These are phyloP conservation scores for Chaetodon trifasciatus DNA, from an alignment of 2,797 vertebrate genomes.

Conservation along the genomic window DNA sequence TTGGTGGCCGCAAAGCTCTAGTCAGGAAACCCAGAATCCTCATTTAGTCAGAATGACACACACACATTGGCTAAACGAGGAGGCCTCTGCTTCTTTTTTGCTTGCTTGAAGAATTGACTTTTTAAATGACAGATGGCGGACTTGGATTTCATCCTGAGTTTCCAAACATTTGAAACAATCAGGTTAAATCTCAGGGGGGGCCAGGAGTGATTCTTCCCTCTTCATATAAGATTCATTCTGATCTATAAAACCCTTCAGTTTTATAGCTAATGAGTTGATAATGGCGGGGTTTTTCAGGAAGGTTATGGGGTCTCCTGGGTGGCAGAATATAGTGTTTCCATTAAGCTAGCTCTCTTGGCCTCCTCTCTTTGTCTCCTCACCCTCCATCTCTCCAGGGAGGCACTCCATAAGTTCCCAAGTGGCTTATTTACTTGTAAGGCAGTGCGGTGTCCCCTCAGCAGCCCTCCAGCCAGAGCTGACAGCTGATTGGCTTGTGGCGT, in stretches of 20 bases:
- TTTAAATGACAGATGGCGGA: conserved; percentile 26
- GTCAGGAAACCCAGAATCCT: conserved; percentile 1
- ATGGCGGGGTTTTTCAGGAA: conserved; percentile 23
- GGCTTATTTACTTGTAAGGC: conserved; percentile 69
- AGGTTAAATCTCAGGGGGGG: background rate
- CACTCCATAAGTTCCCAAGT: conserved; percentile 64
- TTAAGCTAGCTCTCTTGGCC: conserved; percentile 58
- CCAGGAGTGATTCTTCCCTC: background rate
- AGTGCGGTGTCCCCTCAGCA: conserved; percentile 24
- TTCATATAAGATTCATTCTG: background rate
- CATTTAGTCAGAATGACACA: background rate
- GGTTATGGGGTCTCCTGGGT: conserved; percentile 49
- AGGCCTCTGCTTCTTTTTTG: background rate
- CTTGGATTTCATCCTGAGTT: background rate
- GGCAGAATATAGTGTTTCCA: conserved; percentile 48
- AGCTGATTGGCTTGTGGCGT: conserved; percentile 49
- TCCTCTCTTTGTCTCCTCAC: conserved; percentile 45
- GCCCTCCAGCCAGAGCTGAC: conserved; percentile 49
- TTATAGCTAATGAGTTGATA: conserved; percentile 30
- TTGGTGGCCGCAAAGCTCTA: background rate
- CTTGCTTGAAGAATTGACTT: background rate
- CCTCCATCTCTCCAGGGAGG: conserved; percentile 45
- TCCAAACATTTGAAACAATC: conserved; percentile 14
- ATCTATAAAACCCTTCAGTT: conserved; percentile 17
- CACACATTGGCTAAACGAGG: background rate